These are phyloP conservation scores for Oegoconia quadripuncta DNA, from an alignment of 2,888 invertebrate genomes.

Conservation along the genomic window DNA sequence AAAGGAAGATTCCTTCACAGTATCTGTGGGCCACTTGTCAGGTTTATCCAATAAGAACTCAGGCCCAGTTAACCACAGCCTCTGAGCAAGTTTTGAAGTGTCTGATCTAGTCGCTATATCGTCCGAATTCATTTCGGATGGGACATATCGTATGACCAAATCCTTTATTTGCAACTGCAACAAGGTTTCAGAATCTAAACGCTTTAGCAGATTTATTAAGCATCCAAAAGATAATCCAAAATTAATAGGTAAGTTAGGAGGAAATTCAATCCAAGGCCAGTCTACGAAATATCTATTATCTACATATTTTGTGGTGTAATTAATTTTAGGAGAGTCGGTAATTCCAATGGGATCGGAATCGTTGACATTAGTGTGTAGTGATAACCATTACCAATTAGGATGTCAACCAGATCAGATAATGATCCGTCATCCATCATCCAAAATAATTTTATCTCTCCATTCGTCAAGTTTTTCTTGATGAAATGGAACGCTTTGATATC, in stretches of 20 bases:
- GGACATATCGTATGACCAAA: too few species aligned
- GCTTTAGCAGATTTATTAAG: conserved; percentile 10
- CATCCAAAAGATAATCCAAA: conserved; percentile 17
- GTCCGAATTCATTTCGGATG: too few species aligned
- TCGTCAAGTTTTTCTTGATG: not conserved
- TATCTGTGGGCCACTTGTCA: too few species aligned
- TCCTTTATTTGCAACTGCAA: too few species aligned
- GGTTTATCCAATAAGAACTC: too few species aligned
- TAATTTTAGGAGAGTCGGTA: conserved; percentile 16
- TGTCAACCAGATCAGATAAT: conserved; percentile 11
- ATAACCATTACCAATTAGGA: conserved; percentile 23
- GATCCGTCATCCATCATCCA: conserved; percentile 18
- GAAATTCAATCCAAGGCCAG: conserved; percentile 20
- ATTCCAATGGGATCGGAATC: conserved; percentile 25
- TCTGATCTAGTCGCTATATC: too few species aligned
- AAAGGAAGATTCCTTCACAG: too few species aligned
- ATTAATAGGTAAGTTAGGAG: conserved; percentile 16
- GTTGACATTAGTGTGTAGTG: conserved; percentile 17
- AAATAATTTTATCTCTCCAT: too few species aligned
- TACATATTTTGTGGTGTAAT: conserved; percentile 7
- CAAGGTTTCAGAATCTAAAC: too few species aligned
- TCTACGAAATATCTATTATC: conserved; percentile 15
- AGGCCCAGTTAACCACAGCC: too few species aligned
- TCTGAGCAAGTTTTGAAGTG: not conserved
- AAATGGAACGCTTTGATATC: not conserved